These are phyloP conservation scores for Masnerella sp. DNA, from an alignment of 2,888 invertebrate genomes.

Conservation along the genomic window DNA sequence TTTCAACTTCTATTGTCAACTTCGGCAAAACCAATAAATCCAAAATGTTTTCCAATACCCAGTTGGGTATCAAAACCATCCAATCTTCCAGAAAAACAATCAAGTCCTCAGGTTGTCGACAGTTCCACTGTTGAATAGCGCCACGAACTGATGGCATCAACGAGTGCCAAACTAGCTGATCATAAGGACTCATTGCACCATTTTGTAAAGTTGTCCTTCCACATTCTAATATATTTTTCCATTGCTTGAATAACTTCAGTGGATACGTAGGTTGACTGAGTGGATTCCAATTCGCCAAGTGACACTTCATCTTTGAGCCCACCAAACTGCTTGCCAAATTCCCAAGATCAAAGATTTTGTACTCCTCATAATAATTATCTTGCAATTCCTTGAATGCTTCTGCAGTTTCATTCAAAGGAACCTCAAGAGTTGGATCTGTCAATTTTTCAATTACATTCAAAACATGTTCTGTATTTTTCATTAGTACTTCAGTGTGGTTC, in stretches of 20 bases:
- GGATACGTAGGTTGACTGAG: conserved; percentile 83
- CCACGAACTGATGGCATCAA: conserved; percentile 91
- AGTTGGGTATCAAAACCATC: conserved; percentile 87
- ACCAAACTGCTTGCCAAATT: conserved; percentile 91
- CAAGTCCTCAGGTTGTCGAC: conserved; percentile 87
- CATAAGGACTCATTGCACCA: conserved; percentile 84
- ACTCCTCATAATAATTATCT: conserved; percentile 85
- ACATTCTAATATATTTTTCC: conserved; percentile 82
- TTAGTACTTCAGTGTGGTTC: conserved; percentile 85
- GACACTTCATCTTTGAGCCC: conserved; percentile 88
- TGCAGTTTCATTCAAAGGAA: conserved; percentile 81
- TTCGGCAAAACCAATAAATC: conserved; percentile 89
- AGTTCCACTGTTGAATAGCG: conserved; percentile 88
- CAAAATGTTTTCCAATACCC: conserved; percentile 90
- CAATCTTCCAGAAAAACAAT: conserved; percentile 89
- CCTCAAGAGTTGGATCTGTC: conserved; percentile 78
- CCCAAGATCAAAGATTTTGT: conserved; percentile 89
- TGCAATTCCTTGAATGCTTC: conserved; percentile 80
- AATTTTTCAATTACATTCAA: conserved; percentile 83
- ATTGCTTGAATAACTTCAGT: conserved; percentile 83
- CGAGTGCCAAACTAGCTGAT: conserved; percentile 92
- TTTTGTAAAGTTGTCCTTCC: conserved; percentile 72
- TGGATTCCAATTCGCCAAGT: conserved; percentile 89
- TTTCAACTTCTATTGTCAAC: conserved; percentile 86
- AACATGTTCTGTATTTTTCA: conserved; percentile 85